Evolutionary conservation across 2,797 vertebrate species (phyloP).

Genomic region (Clamator glandarius): DNA sequence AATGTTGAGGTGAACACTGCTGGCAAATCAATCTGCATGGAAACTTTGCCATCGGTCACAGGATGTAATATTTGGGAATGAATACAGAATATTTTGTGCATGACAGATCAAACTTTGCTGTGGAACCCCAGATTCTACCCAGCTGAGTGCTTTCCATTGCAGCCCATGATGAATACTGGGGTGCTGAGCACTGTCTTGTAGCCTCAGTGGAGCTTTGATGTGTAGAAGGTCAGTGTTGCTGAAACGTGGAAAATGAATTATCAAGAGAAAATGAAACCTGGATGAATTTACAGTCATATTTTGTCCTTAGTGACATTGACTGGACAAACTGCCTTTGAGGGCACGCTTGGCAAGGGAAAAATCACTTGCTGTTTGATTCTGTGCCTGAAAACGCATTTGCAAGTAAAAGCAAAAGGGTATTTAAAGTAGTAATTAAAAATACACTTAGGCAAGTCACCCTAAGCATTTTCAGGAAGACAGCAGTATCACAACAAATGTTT

Average conservation of each 20-base stretch:
- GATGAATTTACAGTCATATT: not conserved
- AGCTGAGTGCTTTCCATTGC: not conserved
- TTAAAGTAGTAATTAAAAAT: slow-evolving; percentile 30
- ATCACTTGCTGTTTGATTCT: not conserved
- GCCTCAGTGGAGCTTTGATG: not conserved
- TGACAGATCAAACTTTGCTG: not conserved
- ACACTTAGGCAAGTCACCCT: not conserved
- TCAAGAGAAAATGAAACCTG: not conserved
- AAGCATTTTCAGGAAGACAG: not conserved
- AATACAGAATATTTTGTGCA: not conserved
- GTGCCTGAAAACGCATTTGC: not conserved
- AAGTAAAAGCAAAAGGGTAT: slow-evolving; percentile 10
- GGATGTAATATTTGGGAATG: not conserved
- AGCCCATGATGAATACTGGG: not conserved
- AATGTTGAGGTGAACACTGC: not conserved
- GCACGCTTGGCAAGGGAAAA: not conserved
- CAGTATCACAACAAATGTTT: not conserved
- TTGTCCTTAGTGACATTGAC: not conserved
- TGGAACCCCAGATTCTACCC: not conserved
- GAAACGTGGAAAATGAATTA: not conserved
- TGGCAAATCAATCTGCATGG: not conserved
- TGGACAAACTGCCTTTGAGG: not conserved
- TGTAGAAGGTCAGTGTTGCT: not conserved
- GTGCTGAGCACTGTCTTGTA: not conserved
- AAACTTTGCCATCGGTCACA: not conserved